Base-by-base conservation (phyloP, 2,797 vertebrate species). In the Peromyscus nudipes region DNA sequence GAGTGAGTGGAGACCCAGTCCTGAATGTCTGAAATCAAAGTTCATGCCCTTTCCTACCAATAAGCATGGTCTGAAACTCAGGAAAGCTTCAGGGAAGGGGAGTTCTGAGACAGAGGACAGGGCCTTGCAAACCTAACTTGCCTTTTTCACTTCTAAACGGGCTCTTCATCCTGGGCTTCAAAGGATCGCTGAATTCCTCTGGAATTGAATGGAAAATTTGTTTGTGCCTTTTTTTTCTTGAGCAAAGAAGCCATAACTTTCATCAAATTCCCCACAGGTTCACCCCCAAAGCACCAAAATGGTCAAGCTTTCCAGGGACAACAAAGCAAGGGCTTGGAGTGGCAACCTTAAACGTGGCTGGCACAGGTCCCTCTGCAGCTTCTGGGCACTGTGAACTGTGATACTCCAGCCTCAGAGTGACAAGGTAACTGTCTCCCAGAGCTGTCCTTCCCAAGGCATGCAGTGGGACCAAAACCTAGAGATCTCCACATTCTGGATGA, bases 131-230 rank as follows among this genome's bases (percentile, higher is more conserved):
- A 71, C 37, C 88, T 89, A 85, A 92, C 52, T 89, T 75, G 67
- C 79, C 93, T 95, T 69, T 95, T 91, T 60, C 62, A 76, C 91
- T 96, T 91, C 85, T 89, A 76, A 93, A 92, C 92, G 52, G 55
- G 65, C 23, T 96, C 85, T 94, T 96, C 75, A 82, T 40, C 89
- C 76, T 31, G 86, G 86, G 43, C 84, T 73, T 92, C 87, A 62
- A 34, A 81, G 43, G 75, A 80, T 49, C 49, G 12, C 31, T 77
- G 95, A 94, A 75, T 62, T 86, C 71, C 16, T 92, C 65, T 49
- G 62, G 82, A 96, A 94, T 40, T 86, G 91, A 96, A 92, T 76
- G 73, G 65, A 90, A 96, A 94, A 87, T 95, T 67, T 31, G 60
- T 89, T 69, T 90, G 73, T 86, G 82, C 27, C 43, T 87, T 64